A percentile compares a stretch with the other conserved stretches of the same genome.
phyloP scores from a whole-genome alignment of 2,113 vertebrate genomes.

The Sialia sialis region DNA sequence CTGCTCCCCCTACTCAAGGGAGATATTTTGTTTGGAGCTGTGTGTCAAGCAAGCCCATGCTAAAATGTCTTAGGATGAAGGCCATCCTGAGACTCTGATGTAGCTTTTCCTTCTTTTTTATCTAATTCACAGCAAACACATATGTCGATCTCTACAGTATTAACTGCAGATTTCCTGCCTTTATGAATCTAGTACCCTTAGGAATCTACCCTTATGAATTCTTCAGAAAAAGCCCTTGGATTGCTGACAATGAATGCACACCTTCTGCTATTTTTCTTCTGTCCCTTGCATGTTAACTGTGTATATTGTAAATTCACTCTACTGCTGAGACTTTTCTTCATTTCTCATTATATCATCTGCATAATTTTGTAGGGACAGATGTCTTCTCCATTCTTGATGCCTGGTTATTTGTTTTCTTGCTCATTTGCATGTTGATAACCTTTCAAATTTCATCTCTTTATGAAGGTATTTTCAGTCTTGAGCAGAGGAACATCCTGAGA shows the following conservation, averaged over 20 bases:
- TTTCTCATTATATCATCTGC: neutral
- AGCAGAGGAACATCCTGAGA: neutral
- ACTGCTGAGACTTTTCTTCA: neutral
- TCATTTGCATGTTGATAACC: rapidly evolving
- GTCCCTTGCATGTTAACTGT: neutral
- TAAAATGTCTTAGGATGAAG: neutral
- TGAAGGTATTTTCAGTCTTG: neutral
- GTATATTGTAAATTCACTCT: neutral
- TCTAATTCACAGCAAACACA: neutral
- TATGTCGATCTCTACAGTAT: neutral
- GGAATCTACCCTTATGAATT: neutral
- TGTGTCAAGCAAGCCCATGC: neutral
- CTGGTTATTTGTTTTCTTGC: neutral
- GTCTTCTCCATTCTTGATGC: neutral
- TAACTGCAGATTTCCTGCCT: neutral
- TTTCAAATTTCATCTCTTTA: neutral
- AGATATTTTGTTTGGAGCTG: neutral
- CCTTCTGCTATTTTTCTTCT: neutral
- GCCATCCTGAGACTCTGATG: neutral
- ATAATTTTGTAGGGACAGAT: neutral
- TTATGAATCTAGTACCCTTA: neutral
- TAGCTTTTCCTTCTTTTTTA: neutral
- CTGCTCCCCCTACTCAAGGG: rapidly evolving
- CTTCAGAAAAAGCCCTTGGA: neutral
- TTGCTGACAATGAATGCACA: neutral